A percentile compares a stretch with the other conserved stretches of the same genome.
These are phyloP conservation scores for Andrena dorsata DNA, from an alignment of 2,888 invertebrate species.

Conservation along the genomic window DNA sequence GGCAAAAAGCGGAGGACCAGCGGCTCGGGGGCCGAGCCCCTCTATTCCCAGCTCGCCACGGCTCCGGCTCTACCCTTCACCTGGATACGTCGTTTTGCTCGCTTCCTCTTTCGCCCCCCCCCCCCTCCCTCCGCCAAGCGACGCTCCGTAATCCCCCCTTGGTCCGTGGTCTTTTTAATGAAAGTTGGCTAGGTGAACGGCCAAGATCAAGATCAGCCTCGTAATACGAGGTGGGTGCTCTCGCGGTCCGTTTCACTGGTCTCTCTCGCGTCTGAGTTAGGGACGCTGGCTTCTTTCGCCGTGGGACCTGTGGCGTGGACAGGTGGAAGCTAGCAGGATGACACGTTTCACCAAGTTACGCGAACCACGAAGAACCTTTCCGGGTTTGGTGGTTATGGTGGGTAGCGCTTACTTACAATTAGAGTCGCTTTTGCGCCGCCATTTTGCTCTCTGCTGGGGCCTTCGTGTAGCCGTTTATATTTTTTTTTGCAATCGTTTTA, in stretches of 20 bases:
- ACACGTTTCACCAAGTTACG: too few relatives aligned
- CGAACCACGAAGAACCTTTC: too few relatives aligned
- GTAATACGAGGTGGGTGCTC: conserved; percentile 59
- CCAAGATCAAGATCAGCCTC: conserved; percentile 78
- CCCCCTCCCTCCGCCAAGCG: conserved; percentile 9
- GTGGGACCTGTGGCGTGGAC: conserved; percentile 9
- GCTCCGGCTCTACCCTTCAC: conserved; percentile 52
- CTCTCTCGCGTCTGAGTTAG: conserved; percentile 28
- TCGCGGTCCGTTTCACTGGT: conserved; percentile 54
- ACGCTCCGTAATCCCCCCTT: conserved; percentile 10
- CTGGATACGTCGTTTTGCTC: conserved; percentile 46
- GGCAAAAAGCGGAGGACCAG: conserved; percentile 63
- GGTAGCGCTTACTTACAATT: too few relatives aligned
- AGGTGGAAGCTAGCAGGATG: too few relatives aligned
- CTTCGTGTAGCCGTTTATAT: too few relatives aligned
- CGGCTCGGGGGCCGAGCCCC: conserved; percentile 18
- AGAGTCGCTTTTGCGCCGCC: too few relatives aligned
- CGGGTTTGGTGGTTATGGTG: too few relatives aligned
- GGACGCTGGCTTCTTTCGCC: neutral
- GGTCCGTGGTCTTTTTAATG: conserved; percentile 60
- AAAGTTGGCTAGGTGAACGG: conserved; percentile 72
- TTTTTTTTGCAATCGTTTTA: too few relatives aligned
- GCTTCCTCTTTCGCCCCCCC: conserved; percentile 59
- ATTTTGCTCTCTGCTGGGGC: too few relatives aligned
- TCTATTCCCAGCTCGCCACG: neutral